Evolutionary conservation across 1,140 invertebrate species (phyloP), one percentile per base, ranked within the genome.

Genomic region (Hycleus phaleratus): DNA sequence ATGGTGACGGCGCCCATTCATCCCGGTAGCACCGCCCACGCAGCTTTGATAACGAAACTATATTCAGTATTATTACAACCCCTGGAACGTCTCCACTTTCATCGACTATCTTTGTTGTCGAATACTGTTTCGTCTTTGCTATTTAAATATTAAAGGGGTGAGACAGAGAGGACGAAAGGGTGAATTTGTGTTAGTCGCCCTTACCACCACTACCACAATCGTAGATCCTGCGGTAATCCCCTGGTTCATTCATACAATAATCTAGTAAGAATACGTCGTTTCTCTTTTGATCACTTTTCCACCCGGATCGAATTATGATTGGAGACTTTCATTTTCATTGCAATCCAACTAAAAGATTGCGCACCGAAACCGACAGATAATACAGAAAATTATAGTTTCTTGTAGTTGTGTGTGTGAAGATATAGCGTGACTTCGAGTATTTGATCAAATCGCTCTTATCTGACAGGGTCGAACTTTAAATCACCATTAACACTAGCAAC

Each of bases 1-100:
- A 61, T 61, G 61, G 63, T 40, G 47, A 70, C 68, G 60, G 52
- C 62, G 64, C 67, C 61, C 66, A 70, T 70, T 69, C 68, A 69
- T 70, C 67, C 66, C 63, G 61, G 18, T 55, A 58, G 63, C 61
- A 59, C 63, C 66, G 62, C 66, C 64, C 61, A 56, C 56, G 50
- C 32, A 54, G 38, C 48, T 50, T 42, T 53, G 51, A 53, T 53
- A 46, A 45, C 50, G 18, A 52, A 52, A 52, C 42, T 32, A 32
- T 32, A 32, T 7, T 32, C 32, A 32, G 7, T 32, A 32, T 32
- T 32, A 32, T 32, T 32, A 32, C 32, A 32, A 32, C 4, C 32
- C 38, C 44, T 24, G 25, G 18, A 45, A 32, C 18, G 40, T 43
- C 32, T 48, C 38, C 26, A 26, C 45, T 25, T 43, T 32, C 46